Conservation (phyloP, 2,113 vertebrate genomes). For the Callipepla squamata region DNA sequence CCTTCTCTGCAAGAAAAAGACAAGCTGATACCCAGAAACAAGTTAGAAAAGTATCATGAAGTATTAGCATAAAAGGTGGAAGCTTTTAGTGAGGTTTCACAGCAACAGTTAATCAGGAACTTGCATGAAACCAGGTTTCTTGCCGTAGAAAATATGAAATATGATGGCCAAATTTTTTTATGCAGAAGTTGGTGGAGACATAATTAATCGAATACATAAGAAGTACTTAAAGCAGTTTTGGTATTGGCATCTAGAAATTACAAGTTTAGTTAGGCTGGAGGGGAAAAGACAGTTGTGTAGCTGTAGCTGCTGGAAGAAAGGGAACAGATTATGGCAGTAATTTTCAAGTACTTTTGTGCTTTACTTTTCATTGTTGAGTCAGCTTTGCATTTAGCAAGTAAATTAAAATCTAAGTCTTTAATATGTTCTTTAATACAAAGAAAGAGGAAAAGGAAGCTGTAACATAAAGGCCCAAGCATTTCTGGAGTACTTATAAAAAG, state of each 20-base stretch:
- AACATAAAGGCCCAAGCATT: background rate
- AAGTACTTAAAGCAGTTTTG: background rate
- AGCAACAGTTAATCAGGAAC: background rate
- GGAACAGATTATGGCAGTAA: background rate
- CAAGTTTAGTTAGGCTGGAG: background rate
- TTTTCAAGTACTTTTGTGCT: background rate
- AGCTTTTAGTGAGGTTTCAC: background rate
- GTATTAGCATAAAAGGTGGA: background rate
- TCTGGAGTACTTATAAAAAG: background rate
- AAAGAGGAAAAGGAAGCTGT: background rate
- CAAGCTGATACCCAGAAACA: background rate
- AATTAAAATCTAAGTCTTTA: constrained; percentile 6
- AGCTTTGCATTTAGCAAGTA: background rate
- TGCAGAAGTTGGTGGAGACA: background rate
- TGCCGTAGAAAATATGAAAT: background rate
- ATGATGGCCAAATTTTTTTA: background rate
- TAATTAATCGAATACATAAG: background rate
- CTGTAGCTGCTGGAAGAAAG: background rate
- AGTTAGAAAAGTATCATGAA: background rate
- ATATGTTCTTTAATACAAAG: background rate
- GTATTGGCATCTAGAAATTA: background rate
- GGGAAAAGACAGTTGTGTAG: background rate
- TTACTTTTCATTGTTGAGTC: background rate
- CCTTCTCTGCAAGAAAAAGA: background rate
- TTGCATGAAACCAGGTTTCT: background rate